Percentiles rank a stretch among this genome's conserved stretches.
phyloP scores from a whole-genome alignment of 2,888 invertebrate species.

The Psococerastis gibbosa region DNA sequence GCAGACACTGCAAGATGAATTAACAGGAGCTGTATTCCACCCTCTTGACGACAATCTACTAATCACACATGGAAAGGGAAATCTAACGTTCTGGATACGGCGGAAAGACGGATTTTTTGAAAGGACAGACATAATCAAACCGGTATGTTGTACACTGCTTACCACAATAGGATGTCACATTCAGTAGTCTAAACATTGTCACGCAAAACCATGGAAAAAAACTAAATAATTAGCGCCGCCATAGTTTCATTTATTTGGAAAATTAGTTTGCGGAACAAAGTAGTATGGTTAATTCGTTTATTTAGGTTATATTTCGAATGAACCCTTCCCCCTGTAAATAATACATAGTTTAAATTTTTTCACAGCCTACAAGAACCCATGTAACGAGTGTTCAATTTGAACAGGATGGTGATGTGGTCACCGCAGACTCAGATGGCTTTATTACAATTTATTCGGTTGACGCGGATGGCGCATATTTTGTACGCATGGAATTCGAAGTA shows the following conservation, averaged over 20 bases:
- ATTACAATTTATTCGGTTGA: slow-evolving; percentile 81
- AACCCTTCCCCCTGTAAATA: no score
- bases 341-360: slow-evolving; percentile 16
- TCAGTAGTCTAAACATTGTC: no score
- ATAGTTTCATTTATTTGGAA: no score
- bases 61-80: slow-evolving; percentile 80
- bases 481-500: slow-evolving; percentile 71
- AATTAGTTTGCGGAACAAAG: background rate
- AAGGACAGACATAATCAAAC: slow-evolving; percentile 73
- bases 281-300: slow-evolving; percentile 4
- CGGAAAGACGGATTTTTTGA: slow-evolving; percentile 81
- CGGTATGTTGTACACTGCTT: slow-evolving; percentile 31
- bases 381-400: slow-evolving; percentile 79
- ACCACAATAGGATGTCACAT: no score
- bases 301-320: slow-evolving; percentile 5
- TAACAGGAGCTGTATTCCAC: slow-evolving; percentile 78
- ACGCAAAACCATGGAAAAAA: no score
- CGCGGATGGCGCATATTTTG: slow-evolving; percentile 75
- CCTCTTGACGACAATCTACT: slow-evolving; percentile 79
- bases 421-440: slow-evolving; percentile 80
- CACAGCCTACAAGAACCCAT: slow-evolving; percentile 61
- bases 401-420: slow-evolving; percentile 79
- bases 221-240: no score
- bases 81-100: slow-evolving; percentile 82
- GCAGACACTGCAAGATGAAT: slow-evolving; percentile 73